A percentile compares a stretch with the other conserved stretches of the same genome.
These are phyloP conservation scores for Barnardius zonarius DNA, from an alignment of 2,113 vertebrate species.

Conservation along the genomic window DNA sequence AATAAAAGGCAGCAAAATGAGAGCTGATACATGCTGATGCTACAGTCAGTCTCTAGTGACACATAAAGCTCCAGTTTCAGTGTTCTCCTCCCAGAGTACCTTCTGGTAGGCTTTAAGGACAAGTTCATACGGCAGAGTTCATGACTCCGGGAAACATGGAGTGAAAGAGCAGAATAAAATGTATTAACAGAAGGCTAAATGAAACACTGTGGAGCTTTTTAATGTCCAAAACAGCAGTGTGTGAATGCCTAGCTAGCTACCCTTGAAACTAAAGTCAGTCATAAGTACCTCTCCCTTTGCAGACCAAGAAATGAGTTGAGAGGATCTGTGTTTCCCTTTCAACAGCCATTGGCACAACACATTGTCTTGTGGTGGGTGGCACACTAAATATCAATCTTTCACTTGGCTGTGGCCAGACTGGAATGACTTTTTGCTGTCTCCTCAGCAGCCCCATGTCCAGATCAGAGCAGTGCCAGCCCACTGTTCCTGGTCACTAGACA, in stretches of 20 bases:
- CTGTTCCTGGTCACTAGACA: neutral
- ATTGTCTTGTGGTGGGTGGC: neutral
- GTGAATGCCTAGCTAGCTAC: neutral
- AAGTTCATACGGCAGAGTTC: neutral
- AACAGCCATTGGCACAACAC: neutral
- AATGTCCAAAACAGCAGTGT: neutral
- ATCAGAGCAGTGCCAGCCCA: fast-evolving
- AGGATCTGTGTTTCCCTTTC: neutral
- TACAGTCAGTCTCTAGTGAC: neutral
- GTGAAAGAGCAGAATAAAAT: neutral
- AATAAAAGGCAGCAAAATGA: neutral
- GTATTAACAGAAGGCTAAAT: neutral
- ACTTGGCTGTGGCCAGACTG: neutral
- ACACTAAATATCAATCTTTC: neutral
- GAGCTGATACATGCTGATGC: neutral
- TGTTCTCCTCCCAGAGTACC: neutral
- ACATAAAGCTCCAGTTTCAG: fast-evolving
- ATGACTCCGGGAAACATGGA: neutral
- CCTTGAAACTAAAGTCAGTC: neutral
- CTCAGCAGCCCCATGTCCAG: neutral
- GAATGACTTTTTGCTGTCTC: neutral
- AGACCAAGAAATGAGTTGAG: neutral
- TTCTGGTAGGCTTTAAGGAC: neutral
- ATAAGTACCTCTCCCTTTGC: neutral
- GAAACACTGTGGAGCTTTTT: neutral